Conservation (phyloP, 2,888 invertebrate genomes). For the Malachius bipustulatus region DNA sequence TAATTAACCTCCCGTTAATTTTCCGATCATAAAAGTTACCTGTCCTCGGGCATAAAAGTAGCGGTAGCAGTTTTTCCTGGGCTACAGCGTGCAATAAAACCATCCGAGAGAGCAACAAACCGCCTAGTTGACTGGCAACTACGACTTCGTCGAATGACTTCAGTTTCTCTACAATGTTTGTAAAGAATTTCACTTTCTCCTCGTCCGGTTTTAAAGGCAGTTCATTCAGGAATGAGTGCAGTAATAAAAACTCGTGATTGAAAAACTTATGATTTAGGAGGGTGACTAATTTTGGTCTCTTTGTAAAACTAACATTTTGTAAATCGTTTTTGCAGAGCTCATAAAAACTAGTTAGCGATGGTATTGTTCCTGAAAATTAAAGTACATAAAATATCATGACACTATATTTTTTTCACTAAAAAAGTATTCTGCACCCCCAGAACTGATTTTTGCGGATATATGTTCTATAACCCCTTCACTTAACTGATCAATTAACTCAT, state of each 20-base stretch:
- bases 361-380: constrained; percentile 47
- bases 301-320: constrained; percentile 50
- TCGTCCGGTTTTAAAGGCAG: constrained; percentile 65
- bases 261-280: constrained; percentile 65
- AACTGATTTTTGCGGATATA: no score
- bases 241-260: constrained; percentile 72
- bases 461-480: no score
- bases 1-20: no score
- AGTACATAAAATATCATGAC: no score
- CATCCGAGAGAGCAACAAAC: constrained; percentile 67
- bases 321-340: constrained; percentile 57
- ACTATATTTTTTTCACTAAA: no score
- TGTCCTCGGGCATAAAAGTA: constrained; percentile 55
- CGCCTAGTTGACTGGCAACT: constrained; percentile 70
- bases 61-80: constrained; percentile 57
- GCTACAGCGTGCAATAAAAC: constrained; percentile 76
- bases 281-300: constrained; percentile 55
- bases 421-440: no score
- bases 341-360: constrained; percentile 55
- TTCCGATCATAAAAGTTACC: no score
- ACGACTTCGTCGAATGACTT: constrained; percentile 64
- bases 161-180: constrained; percentile 53
- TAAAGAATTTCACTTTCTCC: constrained; percentile 71
- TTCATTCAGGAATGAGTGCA: constrained; percentile 72
- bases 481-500: no score